These are phyloP conservation scores for Ostrea denselamellosa DNA, from an alignment of 1,140 invertebrate species.

Conservation along the genomic window DNA sequence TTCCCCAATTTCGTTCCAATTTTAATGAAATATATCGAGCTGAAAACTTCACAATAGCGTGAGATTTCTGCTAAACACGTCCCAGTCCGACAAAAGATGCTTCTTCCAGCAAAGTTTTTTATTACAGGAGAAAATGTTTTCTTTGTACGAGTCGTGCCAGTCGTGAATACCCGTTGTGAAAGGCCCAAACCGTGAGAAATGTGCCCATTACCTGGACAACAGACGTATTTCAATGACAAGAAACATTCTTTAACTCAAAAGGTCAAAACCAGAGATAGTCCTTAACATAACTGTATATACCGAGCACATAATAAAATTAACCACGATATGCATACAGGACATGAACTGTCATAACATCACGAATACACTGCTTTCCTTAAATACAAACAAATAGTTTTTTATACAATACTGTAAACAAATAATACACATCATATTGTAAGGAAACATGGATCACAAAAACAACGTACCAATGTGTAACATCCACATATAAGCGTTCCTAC, in stretches of 20 bases:
- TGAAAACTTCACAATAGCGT: no score
- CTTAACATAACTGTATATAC: not conserved
- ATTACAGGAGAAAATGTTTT: not conserved
- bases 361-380: no score
- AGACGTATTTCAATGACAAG: not conserved
- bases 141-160: not conserved
- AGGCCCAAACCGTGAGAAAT: not conserved
- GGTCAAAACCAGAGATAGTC: not conserved
- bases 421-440: not conserved
- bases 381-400: no score
- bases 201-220: not conserved
- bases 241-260: not conserved
- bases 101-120: not conserved
- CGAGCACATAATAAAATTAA: no score
- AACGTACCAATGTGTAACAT: conserved; percentile 67
- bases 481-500: conserved; percentile 65
- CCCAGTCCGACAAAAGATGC: not conserved
- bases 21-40: no score
- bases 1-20: no score
- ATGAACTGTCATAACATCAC: no score
- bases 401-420: not conserved
- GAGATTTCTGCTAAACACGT: not conserved
- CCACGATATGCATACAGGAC: no score
- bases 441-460: not conserved
- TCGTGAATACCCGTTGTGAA: conserved; percentile 6